These are phyloP conservation scores for Brachionus paranguensis DNA, from an alignment of 1,140 invertebrate species.

Conservation along the genomic window DNA sequence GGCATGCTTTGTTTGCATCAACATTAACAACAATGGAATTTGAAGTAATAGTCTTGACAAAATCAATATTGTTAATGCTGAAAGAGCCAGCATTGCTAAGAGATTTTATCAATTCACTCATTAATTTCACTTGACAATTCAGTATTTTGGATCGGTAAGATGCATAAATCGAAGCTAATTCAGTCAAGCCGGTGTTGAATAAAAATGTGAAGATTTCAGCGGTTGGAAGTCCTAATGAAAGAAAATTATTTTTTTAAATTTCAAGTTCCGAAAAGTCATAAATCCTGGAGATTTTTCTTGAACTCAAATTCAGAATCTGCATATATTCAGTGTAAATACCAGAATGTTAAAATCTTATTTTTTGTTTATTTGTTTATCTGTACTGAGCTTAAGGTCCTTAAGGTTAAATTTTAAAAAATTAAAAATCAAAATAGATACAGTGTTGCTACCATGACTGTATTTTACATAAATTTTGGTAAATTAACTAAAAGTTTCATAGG, in stretches of 20 bases:
- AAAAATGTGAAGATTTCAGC: constrained; percentile 49
- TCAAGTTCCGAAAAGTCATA: too few species aligned
- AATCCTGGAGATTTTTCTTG: too few species aligned
- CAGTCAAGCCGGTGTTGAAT: constrained; percentile 48
- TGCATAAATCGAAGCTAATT: constrained; percentile 46
- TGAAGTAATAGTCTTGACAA: constrained; percentile 3
- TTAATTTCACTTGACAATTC: constrained; percentile 44
- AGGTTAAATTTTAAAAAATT: too few species aligned
- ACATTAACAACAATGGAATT: constrained; percentile 27
- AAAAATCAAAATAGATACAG: too few species aligned
- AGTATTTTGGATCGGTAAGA: constrained; percentile 44
- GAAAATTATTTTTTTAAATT: background rate
- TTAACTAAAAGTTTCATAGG: too few species aligned
- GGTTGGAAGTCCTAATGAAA: constrained; percentile 46
- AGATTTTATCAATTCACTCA: constrained; percentile 42
- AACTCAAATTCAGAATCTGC: too few species aligned
- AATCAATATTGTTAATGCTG: constrained; percentile 31
- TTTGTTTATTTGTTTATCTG: too few species aligned
- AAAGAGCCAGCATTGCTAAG: constrained; percentile 15
- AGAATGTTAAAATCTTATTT: too few species aligned
- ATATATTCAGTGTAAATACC: too few species aligned
- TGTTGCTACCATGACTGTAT: too few species aligned
- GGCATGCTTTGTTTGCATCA: constrained; percentile 23
- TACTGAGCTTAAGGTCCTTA: too few species aligned
- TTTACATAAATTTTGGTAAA: too few species aligned